Conservation (phyloP, 1,140 invertebrate species). For the Polypedilum pembai region DNA sequence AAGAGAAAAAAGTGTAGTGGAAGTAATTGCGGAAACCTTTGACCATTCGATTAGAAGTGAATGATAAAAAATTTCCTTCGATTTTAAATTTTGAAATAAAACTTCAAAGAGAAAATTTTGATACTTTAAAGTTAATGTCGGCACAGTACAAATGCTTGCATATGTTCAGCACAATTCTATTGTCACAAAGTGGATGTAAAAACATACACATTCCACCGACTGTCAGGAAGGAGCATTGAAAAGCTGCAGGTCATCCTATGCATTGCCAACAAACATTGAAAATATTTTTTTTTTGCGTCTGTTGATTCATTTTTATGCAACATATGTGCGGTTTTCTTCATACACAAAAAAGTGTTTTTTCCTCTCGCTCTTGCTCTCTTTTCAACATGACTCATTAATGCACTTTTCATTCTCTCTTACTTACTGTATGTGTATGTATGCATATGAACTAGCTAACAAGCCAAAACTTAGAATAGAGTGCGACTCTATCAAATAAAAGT, state of each 20-base stretch:
- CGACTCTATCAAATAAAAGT: slow-evolving; percentile 23
- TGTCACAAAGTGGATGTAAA: slow-evolving; percentile 11
- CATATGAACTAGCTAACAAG: too few relatives aligned
- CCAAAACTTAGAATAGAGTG: not conserved
- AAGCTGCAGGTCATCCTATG: slow-evolving; percentile 9
- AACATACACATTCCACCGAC: not conserved
- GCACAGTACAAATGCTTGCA: not conserved
- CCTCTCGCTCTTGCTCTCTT: too few relatives aligned
- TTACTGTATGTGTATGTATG: not conserved
- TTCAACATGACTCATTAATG: slow-evolving; percentile 26
- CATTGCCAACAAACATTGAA: not conserved
- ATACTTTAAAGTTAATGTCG: not conserved
- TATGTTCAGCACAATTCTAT: not conserved
- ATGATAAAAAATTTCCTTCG: not conserved
- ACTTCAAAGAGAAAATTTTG: not conserved
- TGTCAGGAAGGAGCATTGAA: slow-evolving; percentile 7
- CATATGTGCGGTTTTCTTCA: slow-evolving; percentile 22
- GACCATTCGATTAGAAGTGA: not conserved
- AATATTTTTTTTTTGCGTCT: not conserved
- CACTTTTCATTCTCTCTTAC: slow-evolving; percentile 11
- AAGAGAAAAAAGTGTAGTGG: not conserved
- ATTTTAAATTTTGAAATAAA: not conserved
- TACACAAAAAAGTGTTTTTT: not conserved
- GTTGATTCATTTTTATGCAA: slow-evolving; percentile 25
- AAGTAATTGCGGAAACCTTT: slow-evolving; percentile 17